Evolutionary conservation across 2,113 vertebrate genomes (phyloP), one percentile per base, ranked within the genome.

Genomic region (Aegypius monachus): DNA sequence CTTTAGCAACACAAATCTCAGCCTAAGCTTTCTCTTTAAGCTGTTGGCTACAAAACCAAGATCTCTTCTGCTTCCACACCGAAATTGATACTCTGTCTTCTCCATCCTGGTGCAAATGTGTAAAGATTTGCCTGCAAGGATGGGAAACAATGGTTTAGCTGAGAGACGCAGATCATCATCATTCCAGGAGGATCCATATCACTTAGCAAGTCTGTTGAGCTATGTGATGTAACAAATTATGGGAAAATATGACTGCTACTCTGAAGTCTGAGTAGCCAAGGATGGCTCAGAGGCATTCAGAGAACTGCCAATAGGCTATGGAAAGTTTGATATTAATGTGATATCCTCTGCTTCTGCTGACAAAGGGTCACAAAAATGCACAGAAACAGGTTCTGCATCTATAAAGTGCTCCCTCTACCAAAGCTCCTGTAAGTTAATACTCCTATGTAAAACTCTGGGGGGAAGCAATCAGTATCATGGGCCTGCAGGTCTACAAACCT

Each of bases 1-100:
- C 66, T 73, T 55, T 72, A 84, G 80, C 91, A 95, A 96, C 88
- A 81, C 61, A 68, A 92, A 94, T 21, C 75, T 71, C 91, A 81
- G 48, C 19, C 73, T 63, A 34, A 84, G 42, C n/a, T 67, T 91
- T 68, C 75, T 52, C 68, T 27, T 45, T 25, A 16, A 66, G 36
- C 42, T 52, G 55, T 10, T 53, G 40, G 42, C 38, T 73, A 17
- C 66, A 73, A 77, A 86, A 3, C 0, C 56, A 53, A 48, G 16
- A n/a, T 31, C 53, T 43, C 56, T 38, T 74, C 22, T 48, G 38
- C 23, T 86, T 53, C 63, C 68, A 81, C 34, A 4, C 3, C 48
- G 16, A 52, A 77, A 34, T 0, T 13, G 52, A 20, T 58, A 61
- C 22, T 73, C 59, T 53, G 78, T 16, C 17, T 67, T 66, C 56